Conservation (phyloP, 2,797 vertebrate genomes). For the Paramormyrops hopkinsi region DNA sequence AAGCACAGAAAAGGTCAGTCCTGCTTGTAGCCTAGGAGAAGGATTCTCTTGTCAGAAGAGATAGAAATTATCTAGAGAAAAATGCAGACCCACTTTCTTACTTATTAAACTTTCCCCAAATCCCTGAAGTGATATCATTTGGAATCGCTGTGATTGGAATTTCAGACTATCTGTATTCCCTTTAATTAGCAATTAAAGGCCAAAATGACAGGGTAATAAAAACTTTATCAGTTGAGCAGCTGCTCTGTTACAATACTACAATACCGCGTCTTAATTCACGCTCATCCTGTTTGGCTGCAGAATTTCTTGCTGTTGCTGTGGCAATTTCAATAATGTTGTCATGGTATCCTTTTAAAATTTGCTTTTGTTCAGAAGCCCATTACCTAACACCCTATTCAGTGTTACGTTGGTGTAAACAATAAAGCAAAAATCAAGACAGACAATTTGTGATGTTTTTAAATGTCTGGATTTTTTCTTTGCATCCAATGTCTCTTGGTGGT, state of each 20-base stretch:
- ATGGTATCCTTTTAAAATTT: constrained; percentile 27
- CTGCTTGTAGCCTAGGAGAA: constrained; percentile 30
- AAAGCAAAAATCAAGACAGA: background rate
- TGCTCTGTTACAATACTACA: constrained; percentile 22
- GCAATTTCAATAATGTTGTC: constrained; percentile 23
- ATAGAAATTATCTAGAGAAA: constrained; percentile 27
- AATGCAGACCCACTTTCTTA: constrained; percentile 23
- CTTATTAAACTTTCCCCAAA: constrained; percentile 26
- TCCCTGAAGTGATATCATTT: constrained; percentile 16
- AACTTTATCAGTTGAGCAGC: constrained; percentile 18
- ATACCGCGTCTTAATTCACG: constrained; percentile 30
- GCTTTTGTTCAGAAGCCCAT: background rate
- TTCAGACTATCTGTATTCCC: constrained; percentile 23
- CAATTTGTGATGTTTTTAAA: background rate
- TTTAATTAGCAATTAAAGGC: constrained; percentile 29
- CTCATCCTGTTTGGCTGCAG: constrained; percentile 27
- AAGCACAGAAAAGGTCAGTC: constrained; percentile 56
- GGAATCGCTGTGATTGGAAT: constrained; percentile 18
- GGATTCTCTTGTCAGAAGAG: constrained; percentile 18
- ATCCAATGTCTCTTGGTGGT: background rate
- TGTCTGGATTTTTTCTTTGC: background rate
- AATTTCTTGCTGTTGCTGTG: background rate
- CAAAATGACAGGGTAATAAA: constrained; percentile 17
- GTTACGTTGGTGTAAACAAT: background rate
- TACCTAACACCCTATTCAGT: background rate